phyloP scores from a whole-genome alignment of 2,113 vertebrate genomes.

The Phaethon lepturus region DNA sequence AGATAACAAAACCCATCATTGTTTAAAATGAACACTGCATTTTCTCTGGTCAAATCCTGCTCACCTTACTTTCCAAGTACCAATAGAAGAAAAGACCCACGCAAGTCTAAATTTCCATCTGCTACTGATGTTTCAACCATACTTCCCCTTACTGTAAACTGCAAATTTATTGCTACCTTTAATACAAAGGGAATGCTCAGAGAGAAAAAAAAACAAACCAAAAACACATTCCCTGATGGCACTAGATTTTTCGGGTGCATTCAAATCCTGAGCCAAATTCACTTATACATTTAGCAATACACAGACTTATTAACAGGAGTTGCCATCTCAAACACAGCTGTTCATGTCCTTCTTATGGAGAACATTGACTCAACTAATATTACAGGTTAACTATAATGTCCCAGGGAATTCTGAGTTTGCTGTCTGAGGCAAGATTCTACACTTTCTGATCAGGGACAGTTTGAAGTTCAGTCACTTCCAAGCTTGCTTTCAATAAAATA shows the following conservation, averaged over 20 bases:
- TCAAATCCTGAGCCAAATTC: neutral
- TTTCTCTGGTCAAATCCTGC: neutral
- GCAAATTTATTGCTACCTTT: neutral
- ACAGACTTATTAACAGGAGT: neutral
- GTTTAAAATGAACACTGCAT: neutral
- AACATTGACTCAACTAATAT: neutral
- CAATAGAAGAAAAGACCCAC: neutral
- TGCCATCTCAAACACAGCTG: neutral
- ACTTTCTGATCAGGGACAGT: neutral
- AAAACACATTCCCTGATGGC: neutral
- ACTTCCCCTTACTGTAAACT: neutral
- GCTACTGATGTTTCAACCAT: neutral
- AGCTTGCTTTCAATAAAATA: neutral
- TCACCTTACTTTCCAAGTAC: neutral
- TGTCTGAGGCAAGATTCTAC: neutral
- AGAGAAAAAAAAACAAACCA: neutral
- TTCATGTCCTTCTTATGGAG: neutral
- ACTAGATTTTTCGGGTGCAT: neutral
- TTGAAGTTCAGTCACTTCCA: neutral
- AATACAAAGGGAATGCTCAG: neutral
- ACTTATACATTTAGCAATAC: neutral
- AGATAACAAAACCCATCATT: rapidly evolving
- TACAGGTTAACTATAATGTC: neutral
- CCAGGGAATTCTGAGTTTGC: neutral
- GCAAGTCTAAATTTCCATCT: neutral